These are phyloP conservation scores for Ennomos fuscantarius DNA, from an alignment of 2,888 invertebrate species.

Conservation along the genomic window DNA sequence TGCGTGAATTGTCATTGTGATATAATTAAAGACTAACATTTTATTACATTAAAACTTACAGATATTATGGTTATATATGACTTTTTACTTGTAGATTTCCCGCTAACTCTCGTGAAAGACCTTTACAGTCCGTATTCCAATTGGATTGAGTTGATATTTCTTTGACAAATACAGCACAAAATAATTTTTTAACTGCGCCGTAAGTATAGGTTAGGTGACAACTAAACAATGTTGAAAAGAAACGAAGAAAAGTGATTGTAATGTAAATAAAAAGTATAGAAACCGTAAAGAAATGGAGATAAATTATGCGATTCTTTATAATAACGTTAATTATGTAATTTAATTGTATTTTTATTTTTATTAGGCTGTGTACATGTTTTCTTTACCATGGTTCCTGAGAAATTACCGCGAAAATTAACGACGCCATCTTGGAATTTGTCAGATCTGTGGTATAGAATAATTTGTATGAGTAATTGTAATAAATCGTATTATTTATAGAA, in stretches of 20 bases:
- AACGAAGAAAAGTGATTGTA: constrained; percentile 75
- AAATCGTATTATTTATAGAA: constrained; percentile 63
- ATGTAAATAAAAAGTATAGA: constrained; percentile 66
- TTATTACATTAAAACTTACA: too few species aligned
- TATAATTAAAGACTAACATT: too few species aligned
- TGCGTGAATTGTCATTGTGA: neutral
- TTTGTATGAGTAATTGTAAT: constrained; percentile 54
- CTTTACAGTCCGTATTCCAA: too few species aligned
- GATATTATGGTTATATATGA: too few species aligned
- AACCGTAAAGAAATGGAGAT: constrained; percentile 40
- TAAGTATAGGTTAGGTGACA: constrained; percentile 65
- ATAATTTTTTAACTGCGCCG: constrained; percentile 19
- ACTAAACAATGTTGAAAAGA: constrained; percentile 78
- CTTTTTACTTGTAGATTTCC: too few species aligned
- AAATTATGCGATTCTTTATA: constrained; percentile 48
- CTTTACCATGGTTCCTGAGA: constrained; percentile 34
- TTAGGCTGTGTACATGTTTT: constrained; percentile 37
- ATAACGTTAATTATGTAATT: constrained; percentile 54
- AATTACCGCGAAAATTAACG: constrained; percentile 10
- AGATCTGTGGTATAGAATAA: constrained; percentile 32
- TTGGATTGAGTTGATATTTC: neutral
- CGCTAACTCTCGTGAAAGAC: too few species aligned
- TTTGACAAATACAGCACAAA: constrained; percentile 25
- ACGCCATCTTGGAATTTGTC: constrained; percentile 26
- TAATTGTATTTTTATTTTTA: constrained; percentile 42